Base-by-base conservation (phyloP, 2,113 vertebrate species). In the Murina feae region DNA sequence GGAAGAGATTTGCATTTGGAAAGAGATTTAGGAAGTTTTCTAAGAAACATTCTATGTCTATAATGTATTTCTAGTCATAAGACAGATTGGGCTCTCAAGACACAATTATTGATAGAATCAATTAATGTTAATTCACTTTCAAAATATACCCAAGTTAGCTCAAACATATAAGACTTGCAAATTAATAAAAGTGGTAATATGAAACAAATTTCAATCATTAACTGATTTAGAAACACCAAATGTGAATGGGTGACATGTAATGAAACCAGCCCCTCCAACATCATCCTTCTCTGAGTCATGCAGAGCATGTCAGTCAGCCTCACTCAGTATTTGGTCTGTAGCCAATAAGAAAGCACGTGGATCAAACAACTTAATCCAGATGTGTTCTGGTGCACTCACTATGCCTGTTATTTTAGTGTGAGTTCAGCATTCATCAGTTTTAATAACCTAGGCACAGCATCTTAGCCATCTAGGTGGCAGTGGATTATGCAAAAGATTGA, bases 341-440 rank as follows among this genome's bases (percentile, higher is more conserved):
- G 91, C 53, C 91, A 94, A 44, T 79, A 68, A 71, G 13, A 82
- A 93, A 84, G 90, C 72, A 72, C 13, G 4, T 23, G 93, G 93
- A 49, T 93, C 60, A 88, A 90, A 85, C 53, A 28, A n/a, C 23
- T 96, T 94, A 90, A 96, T 95, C 90, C 95, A 88, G 55, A 84
- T 89, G 68, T 94, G 72, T 94, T 83, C 95, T 65, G 39, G 55
- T 69, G 68, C 30, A 60, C 81, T 86, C 85, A 66, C 82, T 81
- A 94, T 85, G 72, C 84, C 63, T 90, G 68, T 74, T 94, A 97
- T 93, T 97, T 95, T 97, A 93, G 93, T 94, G 47, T 79, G 78
- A 94, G 49, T 69, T 75, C 72, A 96, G 87, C 81, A 90, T 92
- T 96, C 74, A 93, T 97, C 96, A 97, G 91, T 94, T 94, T 96